Evolutionary conservation across 2,888 invertebrate genomes (phyloP).

Genomic region (Athalia rosae): DNA sequence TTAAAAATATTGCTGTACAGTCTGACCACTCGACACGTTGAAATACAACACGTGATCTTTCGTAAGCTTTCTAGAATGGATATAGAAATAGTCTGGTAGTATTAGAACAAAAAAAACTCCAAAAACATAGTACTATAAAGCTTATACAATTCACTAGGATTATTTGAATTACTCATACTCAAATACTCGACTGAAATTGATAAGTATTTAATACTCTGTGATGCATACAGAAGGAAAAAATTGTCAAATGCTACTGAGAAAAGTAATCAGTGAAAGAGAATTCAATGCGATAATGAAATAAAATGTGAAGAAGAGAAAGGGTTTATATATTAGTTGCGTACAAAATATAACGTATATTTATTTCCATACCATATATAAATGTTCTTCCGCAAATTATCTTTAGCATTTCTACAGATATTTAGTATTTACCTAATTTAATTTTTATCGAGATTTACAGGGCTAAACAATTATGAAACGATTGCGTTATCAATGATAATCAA

Average conservation of each 20-base stretch:
- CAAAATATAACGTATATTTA: slow-evolving; percentile 43
- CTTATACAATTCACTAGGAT: slow-evolving; percentile 24
- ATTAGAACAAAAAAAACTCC: slow-evolving; percentile 2
- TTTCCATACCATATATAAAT: slow-evolving; percentile 41
- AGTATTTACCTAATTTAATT: slow-evolving; percentile 17
- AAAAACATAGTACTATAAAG: slow-evolving; percentile 23
- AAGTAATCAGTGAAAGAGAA: background rate
- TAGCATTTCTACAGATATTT: slow-evolving; percentile 24
- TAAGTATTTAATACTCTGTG: background rate
- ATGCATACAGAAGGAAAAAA: slow-evolving; percentile 10
- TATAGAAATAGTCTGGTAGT: slow-evolving; percentile 2
- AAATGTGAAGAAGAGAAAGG: slow-evolving; percentile 32
- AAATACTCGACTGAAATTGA: background rate
- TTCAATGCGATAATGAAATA: slow-evolving; percentile 10
- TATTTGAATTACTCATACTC: slow-evolving; percentile 20
- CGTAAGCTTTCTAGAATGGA: background rate
- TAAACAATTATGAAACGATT: slow-evolving; percentile 26
- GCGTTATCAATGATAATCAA: slow-evolving; percentile 11
- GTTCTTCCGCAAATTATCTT: slow-evolving; percentile 38
- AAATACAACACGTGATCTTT: background rate
- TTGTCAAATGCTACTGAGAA: background rate
- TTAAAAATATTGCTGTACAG: slow-evolving; percentile 9
- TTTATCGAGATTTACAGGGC: slow-evolving; percentile 18
- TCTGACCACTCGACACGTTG: slow-evolving; percentile 15
- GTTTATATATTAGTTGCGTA: slow-evolving; percentile 35